phyloP scores from a whole-genome alignment of 2,797 vertebrate species.

The Chloroceryle inda region DNA sequence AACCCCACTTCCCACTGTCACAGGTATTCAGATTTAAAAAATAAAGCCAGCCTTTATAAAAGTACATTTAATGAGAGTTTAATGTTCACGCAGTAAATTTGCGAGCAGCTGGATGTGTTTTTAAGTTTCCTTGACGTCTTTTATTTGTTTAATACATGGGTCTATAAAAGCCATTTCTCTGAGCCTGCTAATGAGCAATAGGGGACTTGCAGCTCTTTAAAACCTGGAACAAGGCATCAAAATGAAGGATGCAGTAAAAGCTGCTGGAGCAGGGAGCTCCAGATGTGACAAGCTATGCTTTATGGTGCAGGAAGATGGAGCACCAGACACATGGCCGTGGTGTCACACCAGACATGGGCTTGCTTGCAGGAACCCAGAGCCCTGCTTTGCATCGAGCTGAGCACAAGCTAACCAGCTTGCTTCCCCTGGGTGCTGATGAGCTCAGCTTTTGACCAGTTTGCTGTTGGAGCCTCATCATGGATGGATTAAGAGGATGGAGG shows the following conservation, averaged over 20 bases:
- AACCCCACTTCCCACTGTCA: conserved; percentile 20
- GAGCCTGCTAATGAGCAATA: conserved; percentile 50
- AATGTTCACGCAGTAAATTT: conserved; percentile 56
- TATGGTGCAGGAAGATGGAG: conserved; percentile 13
- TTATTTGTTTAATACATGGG: conserved; percentile 65
- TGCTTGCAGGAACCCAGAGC: neutral
- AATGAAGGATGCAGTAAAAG: conserved; percentile 54
- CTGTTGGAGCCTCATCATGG: neutral
- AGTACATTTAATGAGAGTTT: conserved; percentile 33
- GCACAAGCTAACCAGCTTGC: accelerated
- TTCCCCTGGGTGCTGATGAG: neutral
- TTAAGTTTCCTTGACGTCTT: conserved; percentile 58
- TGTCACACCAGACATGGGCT: neutral
- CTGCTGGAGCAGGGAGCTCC: conserved; percentile 52
- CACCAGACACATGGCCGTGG: neutral
- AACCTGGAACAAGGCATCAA: conserved; percentile 54
- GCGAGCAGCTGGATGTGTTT: conserved; percentile 53
- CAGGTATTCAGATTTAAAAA: conserved; percentile 56
- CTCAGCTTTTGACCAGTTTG: neutral
- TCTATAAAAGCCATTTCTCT: conserved; percentile 49
- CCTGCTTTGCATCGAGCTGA: neutral
- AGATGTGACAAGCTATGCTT: conserved; percentile 22
- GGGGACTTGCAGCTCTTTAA: conserved; percentile 42
- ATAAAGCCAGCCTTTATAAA: conserved; percentile 45
- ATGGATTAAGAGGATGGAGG: neutral